Conservation (phyloP, 1,140 invertebrate species). For the Fopius arisanus region DNA sequence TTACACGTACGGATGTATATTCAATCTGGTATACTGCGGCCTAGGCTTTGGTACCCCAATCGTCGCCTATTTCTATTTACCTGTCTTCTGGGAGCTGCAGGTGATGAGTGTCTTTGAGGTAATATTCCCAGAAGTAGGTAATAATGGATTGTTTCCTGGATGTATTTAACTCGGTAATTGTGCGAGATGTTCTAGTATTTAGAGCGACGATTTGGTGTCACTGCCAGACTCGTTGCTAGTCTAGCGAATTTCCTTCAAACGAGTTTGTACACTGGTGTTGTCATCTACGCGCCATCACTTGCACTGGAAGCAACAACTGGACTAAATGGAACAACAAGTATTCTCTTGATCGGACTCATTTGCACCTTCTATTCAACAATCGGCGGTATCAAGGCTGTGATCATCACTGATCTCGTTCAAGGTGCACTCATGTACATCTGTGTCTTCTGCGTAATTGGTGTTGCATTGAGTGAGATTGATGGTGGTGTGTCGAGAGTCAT, state of each 20-base stretch:
- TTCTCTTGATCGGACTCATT: conserved; percentile 79
- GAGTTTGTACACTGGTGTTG: conserved; percentile 91
- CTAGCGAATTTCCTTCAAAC: conserved; percentile 82
- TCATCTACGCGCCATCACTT: conserved; percentile 90
- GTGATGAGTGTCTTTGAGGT: conserved; percentile 90
- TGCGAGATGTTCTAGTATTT: conserved; percentile 71
- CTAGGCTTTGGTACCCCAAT: conserved; percentile 81
- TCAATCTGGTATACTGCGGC: conserved; percentile 79
- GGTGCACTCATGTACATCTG: conserved; percentile 77
- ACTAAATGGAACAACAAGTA: conserved; percentile 76
- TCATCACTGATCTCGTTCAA: conserved; percentile 88
- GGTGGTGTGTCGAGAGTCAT: conserved; percentile 72
- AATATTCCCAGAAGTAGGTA: conserved; percentile 26
- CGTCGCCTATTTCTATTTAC: conserved; percentile 83
- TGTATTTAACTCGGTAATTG: background rate
- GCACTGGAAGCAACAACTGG: conserved; percentile 90
- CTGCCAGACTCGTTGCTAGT: conserved; percentile 74
- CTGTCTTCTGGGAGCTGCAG: conserved; percentile 87
- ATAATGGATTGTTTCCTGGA: background rate
- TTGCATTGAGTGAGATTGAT: conserved; percentile 73
- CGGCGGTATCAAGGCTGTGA: conserved; percentile 90
- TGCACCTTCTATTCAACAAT: conserved; percentile 91
- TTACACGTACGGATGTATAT: conserved; percentile 82
- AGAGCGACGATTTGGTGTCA: conserved; percentile 79
- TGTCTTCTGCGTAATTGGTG: conserved; percentile 58